Base-by-base conservation (phyloP, 2,888 invertebrate species). In the Nephrotoma flavescens region DNA sequence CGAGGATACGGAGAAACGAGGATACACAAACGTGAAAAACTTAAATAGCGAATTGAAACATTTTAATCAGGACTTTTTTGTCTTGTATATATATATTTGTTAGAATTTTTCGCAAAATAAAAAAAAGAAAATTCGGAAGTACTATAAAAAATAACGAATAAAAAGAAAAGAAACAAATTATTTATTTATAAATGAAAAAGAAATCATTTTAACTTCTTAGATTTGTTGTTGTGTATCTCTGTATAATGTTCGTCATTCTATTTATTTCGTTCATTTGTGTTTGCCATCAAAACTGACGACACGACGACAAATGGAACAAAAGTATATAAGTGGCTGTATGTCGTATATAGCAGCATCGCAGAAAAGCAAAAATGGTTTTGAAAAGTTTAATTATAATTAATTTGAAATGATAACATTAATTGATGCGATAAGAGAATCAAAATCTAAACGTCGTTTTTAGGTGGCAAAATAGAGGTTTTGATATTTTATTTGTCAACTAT, bases 31-130 rank as follows among this genome's bases (percentile, higher is more conserved):
- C 71, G 71, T 71, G 71, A 44, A 85, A 85, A 85, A 85, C 42
- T 44, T 85, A 85, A 85, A 85, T 85, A 85, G 85, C 19, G 45
- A 85, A 85, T 85, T 85, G 85, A 85, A 85, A 85, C 85, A 85
- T 85, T 85, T 85, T 85, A 85, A 85, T 85, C 44, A 42, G 19
- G 42, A 31, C 45, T 44, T 44, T 85, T 84, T 85, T 44, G 15
- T 85, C 5, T 45, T 44, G 31, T 2, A 3, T 2, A 9, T 83
- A 9, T 83, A 31, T 19, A 42, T 85, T 85, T 44, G 4, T 85
- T 85, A 44, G 85, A 44, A 31, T 19, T 85, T 31, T 42, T 85
- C 19, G 45, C 15, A 45, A 19, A 19, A 19, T 15, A 71, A 71
- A 44, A 42, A 85, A 44, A 85, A 15, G 42, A 19, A 85, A 85